These are phyloP conservation scores for Benitochromis conjunctus DNA, from an alignment of 2,113 vertebrate genomes.

Conservation along the genomic window DNA sequence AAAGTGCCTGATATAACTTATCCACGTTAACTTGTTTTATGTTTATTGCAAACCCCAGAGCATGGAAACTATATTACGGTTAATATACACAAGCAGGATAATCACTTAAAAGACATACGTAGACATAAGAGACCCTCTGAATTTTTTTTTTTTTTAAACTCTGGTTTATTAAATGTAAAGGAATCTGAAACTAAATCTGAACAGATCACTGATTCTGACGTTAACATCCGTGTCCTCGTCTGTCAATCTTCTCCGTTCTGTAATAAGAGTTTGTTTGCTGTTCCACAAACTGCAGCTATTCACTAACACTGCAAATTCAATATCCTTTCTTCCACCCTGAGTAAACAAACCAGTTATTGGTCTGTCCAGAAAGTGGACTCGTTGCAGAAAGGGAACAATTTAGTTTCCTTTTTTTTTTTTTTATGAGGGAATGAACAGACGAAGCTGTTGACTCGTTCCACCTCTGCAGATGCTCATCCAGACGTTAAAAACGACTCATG, in stretches of 20 bases:
- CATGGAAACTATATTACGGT: not conserved
- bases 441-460: not conserved
- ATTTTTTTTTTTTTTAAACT: not conserved
- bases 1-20: not conserved
- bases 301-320: slow-evolving; percentile 22
- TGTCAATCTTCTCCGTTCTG: not conserved
- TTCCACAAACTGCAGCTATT: slow-evolving; percentile 33
- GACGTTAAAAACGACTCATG: not conserved
- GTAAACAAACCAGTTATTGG: slow-evolving; percentile 52
- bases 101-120: not conserved
- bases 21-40: not conserved
- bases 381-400: slow-evolving; percentile 34
- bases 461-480: not conserved
- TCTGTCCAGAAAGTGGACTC: not conserved
- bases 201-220: not conserved
- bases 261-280: slow-evolving; percentile 33
- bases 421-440: not conserved
- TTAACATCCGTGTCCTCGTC: not conserved
- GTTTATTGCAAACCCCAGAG: not conserved
- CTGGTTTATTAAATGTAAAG: not conserved
- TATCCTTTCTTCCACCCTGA: slow-evolving; percentile 49
- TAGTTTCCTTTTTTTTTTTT: slow-evolving; percentile 41
- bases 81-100: not conserved
- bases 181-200: not conserved
- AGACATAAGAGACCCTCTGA: not conserved